phyloP scores from a whole-genome alignment of 2,888 invertebrate genomes.

The Tryphoninae sp. region DNA sequence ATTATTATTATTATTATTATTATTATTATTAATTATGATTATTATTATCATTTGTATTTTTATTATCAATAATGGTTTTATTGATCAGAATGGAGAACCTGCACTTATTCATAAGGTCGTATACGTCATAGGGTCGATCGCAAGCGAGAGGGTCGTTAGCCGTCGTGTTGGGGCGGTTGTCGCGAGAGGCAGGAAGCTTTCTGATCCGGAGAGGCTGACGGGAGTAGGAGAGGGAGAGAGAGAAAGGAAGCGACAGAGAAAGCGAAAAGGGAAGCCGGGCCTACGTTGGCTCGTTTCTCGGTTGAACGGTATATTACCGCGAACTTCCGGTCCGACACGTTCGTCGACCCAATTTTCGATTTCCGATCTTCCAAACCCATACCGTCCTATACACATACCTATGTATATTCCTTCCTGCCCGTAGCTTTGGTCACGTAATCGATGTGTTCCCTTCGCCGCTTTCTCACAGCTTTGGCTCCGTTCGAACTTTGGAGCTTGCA shows the following conservation, averaged over 20 bases:
- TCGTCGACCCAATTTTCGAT: conserved; percentile 67
- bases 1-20: background rate
- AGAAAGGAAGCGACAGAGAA: background rate
- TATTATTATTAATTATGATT: too few relatives aligned
- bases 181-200: conserved; percentile 34
- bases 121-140: conserved; percentile 17
- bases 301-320: conserved; percentile 62
- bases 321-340: conserved; percentile 63
- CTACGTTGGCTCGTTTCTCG: conserved; percentile 60
- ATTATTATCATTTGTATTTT: background rate
- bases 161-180: conserved; percentile 17
- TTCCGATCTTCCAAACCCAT: conserved; percentile 56
- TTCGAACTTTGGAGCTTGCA: background rate
- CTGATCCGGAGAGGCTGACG: conserved; percentile 6
- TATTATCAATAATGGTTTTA: conserved; percentile 2
- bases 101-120: too few relatives aligned
- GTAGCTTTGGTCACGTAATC: conserved; percentile 30
- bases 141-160: conserved; percentile 49
- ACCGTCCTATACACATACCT: conserved; percentile 5
- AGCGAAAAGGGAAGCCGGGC: conserved; percentile 20
- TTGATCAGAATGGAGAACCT: too few relatives aligned
- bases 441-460: conserved; percentile 9
- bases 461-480: background rate
- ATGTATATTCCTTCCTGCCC: background rate
- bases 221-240: background rate